Base-by-base conservation (phyloP, 1,140 invertebrate species). In the Plectus sambesii region DNA sequence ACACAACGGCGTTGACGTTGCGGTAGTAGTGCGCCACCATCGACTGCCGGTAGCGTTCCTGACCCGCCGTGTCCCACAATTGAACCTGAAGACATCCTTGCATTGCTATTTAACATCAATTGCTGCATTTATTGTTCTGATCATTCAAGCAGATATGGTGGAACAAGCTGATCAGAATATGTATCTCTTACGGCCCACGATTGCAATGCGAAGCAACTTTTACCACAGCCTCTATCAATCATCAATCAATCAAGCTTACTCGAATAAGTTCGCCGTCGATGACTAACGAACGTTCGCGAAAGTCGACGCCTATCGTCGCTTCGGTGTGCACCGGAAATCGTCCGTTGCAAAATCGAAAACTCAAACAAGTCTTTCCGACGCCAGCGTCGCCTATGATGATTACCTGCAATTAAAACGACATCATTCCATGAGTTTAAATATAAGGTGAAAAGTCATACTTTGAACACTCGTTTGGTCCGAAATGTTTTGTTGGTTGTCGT, bases 261-360 rank as follows among this genome's bases (percentile, higher is more conserved):
- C 81, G 81, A 41, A 85, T 78, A 47, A 78, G 71, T 74, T 84
- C 82, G 40, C 76, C 77, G 58, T 81, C 79, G 48, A 85, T 78
- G 49, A 77, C 74, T 38, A 85, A 64, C 49, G 72, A 77, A 68
- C 79, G 78, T 71, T 84, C 83, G 60, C 83, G 71, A 70, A 85
- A 85, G 70, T 86, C 84, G 17, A 85, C 82, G 19, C 84, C 84
- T 56, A 86, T 85, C 3, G 84, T 86, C 25, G 82, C 82, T 70
- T 85, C 82, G 19, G 82, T 79, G 69, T 79, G 79, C 54, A 77
- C 75, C 41, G 83, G 77, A 73, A 84, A 85, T 62, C 79, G 78
- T 15, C 82, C 80, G 64, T 79, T 78, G 68, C 83, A 85, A 70
- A 84, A 85, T 54, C 82, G 63, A 57, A 80, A 85, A 12, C 81